phyloP scores from a whole-genome alignment of 1,140 invertebrate species.

The Musca vetustissima region DNA sequence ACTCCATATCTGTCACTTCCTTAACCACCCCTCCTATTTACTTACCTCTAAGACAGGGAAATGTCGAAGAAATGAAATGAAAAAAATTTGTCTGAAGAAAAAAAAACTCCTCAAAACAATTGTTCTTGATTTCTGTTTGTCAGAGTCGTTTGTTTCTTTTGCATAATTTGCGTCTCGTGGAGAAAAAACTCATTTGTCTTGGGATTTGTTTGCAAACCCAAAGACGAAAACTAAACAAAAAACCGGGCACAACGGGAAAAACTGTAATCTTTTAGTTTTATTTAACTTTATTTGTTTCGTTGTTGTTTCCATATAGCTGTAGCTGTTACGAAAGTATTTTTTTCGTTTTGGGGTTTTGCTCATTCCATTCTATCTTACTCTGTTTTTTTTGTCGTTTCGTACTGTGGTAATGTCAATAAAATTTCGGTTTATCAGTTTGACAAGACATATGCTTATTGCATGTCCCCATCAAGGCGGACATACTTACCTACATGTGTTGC shows the following conservation, averaged over 20 bases:
- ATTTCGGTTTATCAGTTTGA: conserved; percentile 24
- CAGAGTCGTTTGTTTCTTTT: background rate
- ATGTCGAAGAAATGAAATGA: too few species aligned
- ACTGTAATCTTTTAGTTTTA: conserved; percentile 21
- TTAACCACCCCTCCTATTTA: too few species aligned
- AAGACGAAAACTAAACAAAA: background rate
- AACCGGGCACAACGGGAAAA: background rate
- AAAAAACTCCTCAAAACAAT: background rate
- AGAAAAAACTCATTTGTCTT: conserved; percentile 16
- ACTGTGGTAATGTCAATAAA: conserved; percentile 24
- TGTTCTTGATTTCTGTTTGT: conserved; percentile 17
- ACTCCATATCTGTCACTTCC: too few species aligned
- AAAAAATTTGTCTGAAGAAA: too few species aligned
- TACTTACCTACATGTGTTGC: conserved; percentile 5
- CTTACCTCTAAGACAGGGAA: too few species aligned
- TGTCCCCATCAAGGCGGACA: background rate
- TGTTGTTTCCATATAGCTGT: background rate
- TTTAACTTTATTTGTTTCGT: conserved; percentile 21
- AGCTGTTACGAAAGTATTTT: background rate
- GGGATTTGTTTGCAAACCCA: conserved; percentile 12
- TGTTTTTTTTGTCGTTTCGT: background rate
- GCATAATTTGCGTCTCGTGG: background rate
- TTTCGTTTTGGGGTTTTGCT: background rate
- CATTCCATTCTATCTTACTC: background rate
- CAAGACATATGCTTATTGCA: conserved; percentile 24